Evolutionary conservation across 2,113 vertebrate species (phyloP), one percentile per base, ranked within the genome.

Genomic region (Cyprinus carpio): DNA sequence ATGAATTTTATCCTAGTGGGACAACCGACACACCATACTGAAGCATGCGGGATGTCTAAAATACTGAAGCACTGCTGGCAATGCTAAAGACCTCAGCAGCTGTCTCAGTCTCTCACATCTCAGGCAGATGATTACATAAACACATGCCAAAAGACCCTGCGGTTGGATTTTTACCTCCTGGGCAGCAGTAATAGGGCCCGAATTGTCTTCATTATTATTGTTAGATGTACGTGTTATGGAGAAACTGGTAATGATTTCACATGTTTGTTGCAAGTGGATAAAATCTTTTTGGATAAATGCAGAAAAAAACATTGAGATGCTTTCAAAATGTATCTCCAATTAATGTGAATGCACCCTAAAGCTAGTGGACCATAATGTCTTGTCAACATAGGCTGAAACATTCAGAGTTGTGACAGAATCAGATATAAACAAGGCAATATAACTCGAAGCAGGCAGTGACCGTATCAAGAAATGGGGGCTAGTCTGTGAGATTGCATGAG

Each of bases 71-170:
- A 29, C 16, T 37, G 85, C 85, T 46, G 29, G 49, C 75, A 87
- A 91, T 89, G 90, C 58, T 49, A 64, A 67, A 88, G 40, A 74
- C 80, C 16, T 74, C 49, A 62, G 86, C 92, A 93, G 89, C 91
- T 93, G 92, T 89, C 84, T 85, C 64, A 18, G 37, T 72, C 81
- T 85, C 84, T 34, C 69, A 75, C 82, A 81, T 82, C 75, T 88
- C 81, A 81, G 87, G 86, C 78, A 56, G 4, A 67, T 86, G 77
- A 87, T 46, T 89, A 91, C 75, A 86, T 86, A 83, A 74, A 89
- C 62, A 76, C 34, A 3, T 51, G 79, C 51, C 56, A 89, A 84
- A 49, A 60, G 81, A 75, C 11, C 29, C 76, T 10, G 29, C 2
- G 64, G 46, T 75, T 43, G 60, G 31, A 65, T 56, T 82, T 51